phyloP scores from a whole-genome alignment of 2,113 vertebrate genomes.

The Urocynchramus pylzowi region DNA sequence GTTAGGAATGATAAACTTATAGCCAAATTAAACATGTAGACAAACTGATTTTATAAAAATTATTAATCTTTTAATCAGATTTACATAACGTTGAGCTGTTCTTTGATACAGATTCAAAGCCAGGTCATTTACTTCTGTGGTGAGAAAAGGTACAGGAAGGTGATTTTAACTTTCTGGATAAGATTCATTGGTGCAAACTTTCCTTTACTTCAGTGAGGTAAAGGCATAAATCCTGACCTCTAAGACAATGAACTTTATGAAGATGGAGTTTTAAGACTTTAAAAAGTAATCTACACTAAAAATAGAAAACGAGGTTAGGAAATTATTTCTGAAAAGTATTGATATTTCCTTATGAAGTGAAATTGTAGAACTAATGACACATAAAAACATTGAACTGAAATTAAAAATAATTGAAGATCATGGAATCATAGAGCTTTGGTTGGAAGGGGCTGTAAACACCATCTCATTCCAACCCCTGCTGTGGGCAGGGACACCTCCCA shows the following conservation, averaged over 20 bases:
- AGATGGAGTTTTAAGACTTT: neutral
- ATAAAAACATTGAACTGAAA: neutral
- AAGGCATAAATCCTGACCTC: neutral
- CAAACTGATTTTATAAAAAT: neutral
- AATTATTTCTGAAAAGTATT: neutral
- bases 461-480: rapidly evolving
- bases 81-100: neutral
- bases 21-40: neutral
- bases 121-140: neutral
- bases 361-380: neutral
- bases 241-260: neutral
- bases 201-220: neutral
- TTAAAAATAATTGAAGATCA: neutral
- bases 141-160: neutral
- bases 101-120: neutral
- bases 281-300: neutral
- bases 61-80: neutral
- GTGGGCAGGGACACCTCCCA: neutral
- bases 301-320: neutral
- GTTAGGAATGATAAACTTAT: neutral
- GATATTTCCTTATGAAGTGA: neutral
- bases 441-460: neutral
- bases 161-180: neutral
- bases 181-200: neutral
- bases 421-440: neutral